phyloP scores from a whole-genome alignment of 2,888 invertebrate genomes.

The Nephrotoma flavescens region DNA sequence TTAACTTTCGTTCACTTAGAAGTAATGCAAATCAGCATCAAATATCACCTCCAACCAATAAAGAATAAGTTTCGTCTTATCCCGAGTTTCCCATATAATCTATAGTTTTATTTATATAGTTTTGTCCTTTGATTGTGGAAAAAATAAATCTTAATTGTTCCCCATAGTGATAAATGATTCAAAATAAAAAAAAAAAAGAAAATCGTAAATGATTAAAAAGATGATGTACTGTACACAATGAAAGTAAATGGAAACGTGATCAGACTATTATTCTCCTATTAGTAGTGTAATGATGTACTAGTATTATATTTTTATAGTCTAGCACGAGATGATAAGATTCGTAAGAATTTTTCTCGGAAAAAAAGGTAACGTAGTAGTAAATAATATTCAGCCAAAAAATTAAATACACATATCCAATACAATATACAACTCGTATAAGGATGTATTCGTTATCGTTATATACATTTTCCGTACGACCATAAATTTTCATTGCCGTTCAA shows the following conservation, averaged over 20 bases:
- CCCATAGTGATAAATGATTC: neutral
- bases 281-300: neutral
- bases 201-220: neutral
- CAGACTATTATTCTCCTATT: neutral
- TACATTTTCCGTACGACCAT: neutral
- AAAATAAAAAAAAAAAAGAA: neutral
- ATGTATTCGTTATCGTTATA: neutral
- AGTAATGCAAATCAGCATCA: no score
- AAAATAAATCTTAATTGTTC: neutral
- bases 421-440: neutral
- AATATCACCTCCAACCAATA: no score
- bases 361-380: neutral
- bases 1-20: no score
- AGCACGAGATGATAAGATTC: neutral
- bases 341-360: neutral
- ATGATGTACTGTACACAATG: neutral
- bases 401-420: neutral
- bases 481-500: neutral
- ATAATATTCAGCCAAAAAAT: neutral
- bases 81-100: no score
- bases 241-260: neutral
- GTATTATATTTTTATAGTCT: neutral
- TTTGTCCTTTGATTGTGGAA: no score
- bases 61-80: no score
- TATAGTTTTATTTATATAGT: no score